A percentile compares a stretch with the other conserved stretches of the same genome.
Conservation (phyloP, 64 coral and sea anemone genomes). For the Pachyseris speciosa region DNA sequence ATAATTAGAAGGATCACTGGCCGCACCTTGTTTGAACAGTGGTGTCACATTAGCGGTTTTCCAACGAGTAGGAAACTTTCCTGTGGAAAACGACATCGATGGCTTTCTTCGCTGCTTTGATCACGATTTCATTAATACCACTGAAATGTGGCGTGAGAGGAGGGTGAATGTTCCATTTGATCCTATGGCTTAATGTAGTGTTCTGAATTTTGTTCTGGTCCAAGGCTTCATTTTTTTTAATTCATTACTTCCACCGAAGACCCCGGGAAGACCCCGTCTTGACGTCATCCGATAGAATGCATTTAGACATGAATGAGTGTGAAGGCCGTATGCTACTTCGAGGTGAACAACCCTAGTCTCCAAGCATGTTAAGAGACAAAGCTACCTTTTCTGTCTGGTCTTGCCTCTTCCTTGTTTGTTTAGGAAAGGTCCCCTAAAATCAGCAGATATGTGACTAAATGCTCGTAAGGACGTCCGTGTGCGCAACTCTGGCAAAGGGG, state of each 20-base stretch:
- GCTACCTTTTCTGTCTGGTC: conserved; percentile 7
- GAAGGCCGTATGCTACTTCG: neutral
- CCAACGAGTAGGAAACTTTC: too few relatives aligned
- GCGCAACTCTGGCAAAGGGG: conserved; percentile 19
- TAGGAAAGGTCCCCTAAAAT: conserved; percentile 20
- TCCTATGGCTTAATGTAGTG: too few relatives aligned
- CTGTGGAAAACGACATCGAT: too few relatives aligned
- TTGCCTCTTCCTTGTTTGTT: neutral
- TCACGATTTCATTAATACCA: conserved; percentile 26
- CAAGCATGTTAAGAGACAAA: conserved; percentile 27
- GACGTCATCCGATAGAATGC: conserved; percentile 30
- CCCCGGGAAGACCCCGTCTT: neutral
- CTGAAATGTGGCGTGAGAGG: conserved; percentile 47
- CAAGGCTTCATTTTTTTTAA: conserved; percentile 10
- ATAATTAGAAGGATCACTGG: too few relatives aligned
- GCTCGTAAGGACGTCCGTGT: conserved; percentile 32
- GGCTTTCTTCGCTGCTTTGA: conserved; percentile 19
- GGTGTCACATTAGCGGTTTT: too few relatives aligned
- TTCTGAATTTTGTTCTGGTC: too few relatives aligned
- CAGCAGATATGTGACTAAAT: conserved; percentile 34
- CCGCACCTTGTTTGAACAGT: too few relatives aligned
- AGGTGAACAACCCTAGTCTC: conserved; percentile 3
- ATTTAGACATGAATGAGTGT: conserved; percentile 30
- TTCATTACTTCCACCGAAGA: conserved; percentile 46
- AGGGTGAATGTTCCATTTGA: conserved; percentile 54